Conservation (phyloP, 2,113 vertebrate genomes). For the Cryptotis parvus region DNA sequence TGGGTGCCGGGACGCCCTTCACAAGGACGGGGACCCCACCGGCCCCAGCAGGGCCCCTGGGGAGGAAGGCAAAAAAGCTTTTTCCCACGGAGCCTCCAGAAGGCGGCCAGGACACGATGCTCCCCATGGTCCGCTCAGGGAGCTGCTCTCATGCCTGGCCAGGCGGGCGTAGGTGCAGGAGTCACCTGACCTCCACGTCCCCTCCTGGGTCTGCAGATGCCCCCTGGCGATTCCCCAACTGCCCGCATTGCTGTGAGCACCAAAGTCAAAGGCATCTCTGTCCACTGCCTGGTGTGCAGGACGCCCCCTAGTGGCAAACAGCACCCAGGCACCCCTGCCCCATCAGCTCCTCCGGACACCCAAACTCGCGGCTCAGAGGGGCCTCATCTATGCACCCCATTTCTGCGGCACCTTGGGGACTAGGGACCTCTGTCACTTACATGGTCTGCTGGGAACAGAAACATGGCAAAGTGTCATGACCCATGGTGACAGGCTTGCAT, state of each 20-base stretch:
- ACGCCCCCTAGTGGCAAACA: not conserved
- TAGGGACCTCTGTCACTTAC: not conserved
- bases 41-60: not conserved
- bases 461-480: too few species aligned
- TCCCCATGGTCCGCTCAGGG: not conserved
- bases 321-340: fast-evolving
- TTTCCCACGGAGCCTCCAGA: conserved; percentile 35
- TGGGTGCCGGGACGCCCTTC: fast-evolving
- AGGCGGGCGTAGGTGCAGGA: too few species aligned
- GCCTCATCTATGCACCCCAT: not conserved
- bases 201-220: too few species aligned
- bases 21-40: not conserved
- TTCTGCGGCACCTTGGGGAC: not conserved
- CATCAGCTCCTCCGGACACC: fast-evolving
- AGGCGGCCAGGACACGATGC: not conserved
- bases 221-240: too few species aligned
- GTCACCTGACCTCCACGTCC: too few species aligned
- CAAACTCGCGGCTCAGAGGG: fast-evolving
- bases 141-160: not conserved
- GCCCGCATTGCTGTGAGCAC: too few species aligned
- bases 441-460: too few species aligned
- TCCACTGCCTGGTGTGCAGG: not conserved
- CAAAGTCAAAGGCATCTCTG: not conserved
- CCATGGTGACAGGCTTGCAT: too few species aligned
- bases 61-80: not conserved